Percentiles rank a stretch among this genome's conserved stretches.
These are phyloP conservation scores for Hemitrygon akajei DNA, from an alignment of 2,797 vertebrate species.

Conservation along the genomic window DNA sequence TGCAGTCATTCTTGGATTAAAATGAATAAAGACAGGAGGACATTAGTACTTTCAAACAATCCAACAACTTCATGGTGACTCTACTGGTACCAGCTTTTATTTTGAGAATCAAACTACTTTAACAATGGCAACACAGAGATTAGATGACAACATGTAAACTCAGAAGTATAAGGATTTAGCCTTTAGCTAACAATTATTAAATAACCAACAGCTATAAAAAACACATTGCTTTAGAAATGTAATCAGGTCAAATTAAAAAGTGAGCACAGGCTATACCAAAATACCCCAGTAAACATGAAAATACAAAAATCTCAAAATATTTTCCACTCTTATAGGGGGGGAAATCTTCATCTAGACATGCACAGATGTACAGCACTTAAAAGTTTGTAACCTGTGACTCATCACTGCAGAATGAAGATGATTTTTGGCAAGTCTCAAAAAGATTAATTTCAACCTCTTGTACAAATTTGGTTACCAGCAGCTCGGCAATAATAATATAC, in stretches of 20 bases:
- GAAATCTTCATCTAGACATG: background rate
- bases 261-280: background rate
- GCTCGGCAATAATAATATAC: background rate
- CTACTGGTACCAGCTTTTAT: too few species aligned
- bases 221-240: background rate
- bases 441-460: constrained; percentile 6
- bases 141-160: background rate
- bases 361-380: background rate
- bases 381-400: background rate
- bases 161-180: background rate
- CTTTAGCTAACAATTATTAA: background rate
- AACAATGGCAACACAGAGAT: background rate
- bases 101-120: background rate
- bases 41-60: too few species aligned
- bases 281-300: background rate
- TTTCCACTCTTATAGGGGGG: background rate
- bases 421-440: background rate
- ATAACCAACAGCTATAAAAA: background rate
- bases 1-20: too few species aligned
- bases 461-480: constrained; percentile 3
- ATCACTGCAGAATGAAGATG: background rate
- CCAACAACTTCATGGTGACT: too few species aligned
- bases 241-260: background rate
- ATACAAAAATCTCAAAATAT: background rate
- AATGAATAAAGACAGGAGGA: too few species aligned